Conservation (phyloP, 2,113 vertebrate genomes). For the Vombatus ursinus region DNA sequence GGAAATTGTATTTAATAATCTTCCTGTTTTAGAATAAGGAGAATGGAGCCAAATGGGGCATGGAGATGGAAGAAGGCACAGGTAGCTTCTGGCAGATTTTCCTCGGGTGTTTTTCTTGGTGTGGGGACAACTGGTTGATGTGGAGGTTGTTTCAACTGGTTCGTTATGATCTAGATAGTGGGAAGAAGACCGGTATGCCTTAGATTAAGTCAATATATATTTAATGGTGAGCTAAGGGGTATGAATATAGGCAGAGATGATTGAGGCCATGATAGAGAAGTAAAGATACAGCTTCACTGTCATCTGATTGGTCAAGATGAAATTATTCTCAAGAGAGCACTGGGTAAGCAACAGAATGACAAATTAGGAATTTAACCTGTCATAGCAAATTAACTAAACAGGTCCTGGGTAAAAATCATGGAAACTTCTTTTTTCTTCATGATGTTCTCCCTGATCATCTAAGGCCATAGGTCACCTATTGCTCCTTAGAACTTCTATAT, state of each 20-base stretch:
- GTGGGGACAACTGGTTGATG: not conserved
- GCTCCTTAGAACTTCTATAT: not conserved
- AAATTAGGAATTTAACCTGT: not conserved
- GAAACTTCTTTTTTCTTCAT: not conserved
- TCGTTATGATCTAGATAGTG: not conserved
- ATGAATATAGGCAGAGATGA: not conserved
- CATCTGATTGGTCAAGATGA: not conserved
- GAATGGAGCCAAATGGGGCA: not conserved
- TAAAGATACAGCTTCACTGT: not conserved
- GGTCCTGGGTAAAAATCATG: not conserved
- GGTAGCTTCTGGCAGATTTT: not conserved
- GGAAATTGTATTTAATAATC: conserved; percentile 3
- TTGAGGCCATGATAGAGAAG: not conserved
- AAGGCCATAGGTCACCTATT: not conserved
- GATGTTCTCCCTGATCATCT: not conserved
- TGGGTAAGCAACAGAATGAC: not conserved
- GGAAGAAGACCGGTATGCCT: not conserved
- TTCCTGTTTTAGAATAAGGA: not conserved
- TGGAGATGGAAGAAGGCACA: not conserved
- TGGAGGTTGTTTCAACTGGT: not conserved
- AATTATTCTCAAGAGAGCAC: not conserved
- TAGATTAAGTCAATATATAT: not conserved
- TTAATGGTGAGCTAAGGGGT: not conserved
- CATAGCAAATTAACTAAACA: not conserved
- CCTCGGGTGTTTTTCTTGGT: not conserved